These are phyloP conservation scores for Cecropterus lyciades DNA, from an alignment of 1,140 invertebrate genomes.

Conservation along the genomic window DNA sequence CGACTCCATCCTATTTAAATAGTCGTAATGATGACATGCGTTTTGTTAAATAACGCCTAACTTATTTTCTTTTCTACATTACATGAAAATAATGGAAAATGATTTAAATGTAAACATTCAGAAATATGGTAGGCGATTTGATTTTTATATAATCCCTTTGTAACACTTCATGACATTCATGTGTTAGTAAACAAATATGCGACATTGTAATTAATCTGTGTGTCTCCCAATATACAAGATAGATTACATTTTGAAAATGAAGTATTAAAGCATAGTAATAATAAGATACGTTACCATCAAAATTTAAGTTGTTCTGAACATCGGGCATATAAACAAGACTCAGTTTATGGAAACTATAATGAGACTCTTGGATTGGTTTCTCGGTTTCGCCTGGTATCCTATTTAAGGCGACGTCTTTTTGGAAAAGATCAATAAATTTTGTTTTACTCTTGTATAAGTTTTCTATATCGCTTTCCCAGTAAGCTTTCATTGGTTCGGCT, in stretches of 20 bases:
- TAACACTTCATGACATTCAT: background rate
- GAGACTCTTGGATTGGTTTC: conserved; percentile 72
- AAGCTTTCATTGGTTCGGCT: conserved; percentile 72
- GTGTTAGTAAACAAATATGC: background rate
- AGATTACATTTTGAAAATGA: conserved; percentile 40
- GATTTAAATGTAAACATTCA: background rate
- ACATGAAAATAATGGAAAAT: background rate
- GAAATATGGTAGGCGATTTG: background rate
- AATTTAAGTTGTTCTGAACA: conserved; percentile 56
- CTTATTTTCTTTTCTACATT: background rate
- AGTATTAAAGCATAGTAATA: conserved; percentile 51
- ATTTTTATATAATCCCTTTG: background rate
- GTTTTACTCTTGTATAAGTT: conserved; percentile 60
- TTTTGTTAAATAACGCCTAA: conserved; percentile 10
- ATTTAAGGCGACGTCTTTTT: conserved; percentile 62
- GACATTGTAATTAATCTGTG: conserved; percentile 68
- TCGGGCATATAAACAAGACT: conserved; percentile 57
- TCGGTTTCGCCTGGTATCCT: conserved; percentile 73
- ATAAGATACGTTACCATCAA: conserved; percentile 73
- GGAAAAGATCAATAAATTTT: conserved; percentile 68
- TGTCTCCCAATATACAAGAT: conserved; percentile 60
- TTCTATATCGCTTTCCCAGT: conserved; percentile 74
- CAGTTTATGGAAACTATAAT: conserved; percentile 65
- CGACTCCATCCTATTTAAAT: conserved; percentile 18
- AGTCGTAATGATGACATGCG: conserved; percentile 26